Evolutionary conservation across 2,888 invertebrate species (phyloP).

Genomic region (Boloria selene): DNA sequence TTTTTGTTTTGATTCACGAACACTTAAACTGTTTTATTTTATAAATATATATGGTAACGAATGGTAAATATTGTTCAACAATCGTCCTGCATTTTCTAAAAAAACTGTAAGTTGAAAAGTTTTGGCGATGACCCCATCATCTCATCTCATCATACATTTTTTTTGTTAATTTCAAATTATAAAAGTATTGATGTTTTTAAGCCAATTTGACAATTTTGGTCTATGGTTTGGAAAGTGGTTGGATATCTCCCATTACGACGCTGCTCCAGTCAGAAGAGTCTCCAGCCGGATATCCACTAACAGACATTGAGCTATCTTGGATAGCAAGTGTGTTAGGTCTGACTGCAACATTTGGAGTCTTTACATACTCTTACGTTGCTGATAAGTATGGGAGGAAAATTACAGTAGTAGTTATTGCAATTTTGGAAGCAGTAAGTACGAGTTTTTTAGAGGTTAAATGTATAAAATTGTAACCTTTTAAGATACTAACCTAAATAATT

Average conservation of each 20-base stretch:
- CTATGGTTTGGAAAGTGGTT: conserved; percentile 63
- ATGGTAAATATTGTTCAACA: too few relatives aligned
- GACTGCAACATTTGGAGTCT: conserved; percentile 59
- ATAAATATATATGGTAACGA: too few relatives aligned
- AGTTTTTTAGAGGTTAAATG: not conserved
- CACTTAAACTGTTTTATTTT: too few relatives aligned
- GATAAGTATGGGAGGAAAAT: conserved; percentile 68
- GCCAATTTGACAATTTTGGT: conserved; percentile 51
- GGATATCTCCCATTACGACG: conserved; percentile 66
- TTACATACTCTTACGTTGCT: conserved; percentile 61
- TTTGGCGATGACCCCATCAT: too few relatives aligned
- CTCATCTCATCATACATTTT: too few relatives aligned
- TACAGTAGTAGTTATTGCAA: conserved; percentile 60
- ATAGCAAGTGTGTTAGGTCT: conserved; percentile 64
- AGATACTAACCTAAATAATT: too few relatives aligned
- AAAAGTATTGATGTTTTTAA: not conserved
- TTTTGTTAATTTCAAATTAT: too few relatives aligned
- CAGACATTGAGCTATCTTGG: conserved; percentile 58
- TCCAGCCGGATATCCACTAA: conserved; percentile 54
- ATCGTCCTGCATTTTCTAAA: too few relatives aligned
- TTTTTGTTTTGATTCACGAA: too few relatives aligned
- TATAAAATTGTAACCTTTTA: too few relatives aligned
- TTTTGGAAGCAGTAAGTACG: conserved; percentile 59
- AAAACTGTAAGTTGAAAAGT: too few relatives aligned
- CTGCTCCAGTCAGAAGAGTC: conserved; percentile 54